Evolutionary conservation across 2,797 vertebrate species (phyloP).

Genomic region (Hirundo rustica): DNA sequence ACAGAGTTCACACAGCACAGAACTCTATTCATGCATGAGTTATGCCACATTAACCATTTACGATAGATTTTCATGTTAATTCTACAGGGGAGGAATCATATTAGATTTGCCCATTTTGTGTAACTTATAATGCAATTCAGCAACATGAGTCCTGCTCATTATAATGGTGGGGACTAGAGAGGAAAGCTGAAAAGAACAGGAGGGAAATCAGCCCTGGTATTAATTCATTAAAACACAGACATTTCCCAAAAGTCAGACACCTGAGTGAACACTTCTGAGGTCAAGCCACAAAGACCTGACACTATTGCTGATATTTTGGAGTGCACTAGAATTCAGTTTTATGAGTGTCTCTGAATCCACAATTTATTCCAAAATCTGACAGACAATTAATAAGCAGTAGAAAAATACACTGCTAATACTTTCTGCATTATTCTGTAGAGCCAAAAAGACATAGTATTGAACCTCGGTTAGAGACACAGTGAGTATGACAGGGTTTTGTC

Average conservation of each 20-base stretch:
- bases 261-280: background rate
- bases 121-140: conserved; percentile 44
- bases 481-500: background rate
- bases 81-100: conserved; percentile 46
- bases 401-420: background rate
- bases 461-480: background rate
- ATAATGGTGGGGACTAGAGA: background rate
- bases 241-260: conserved; percentile 23
- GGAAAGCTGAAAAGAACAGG: background rate
- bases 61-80: conserved; percentile 57
- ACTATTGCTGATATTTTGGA: background rate
- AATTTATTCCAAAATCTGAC: background rate
- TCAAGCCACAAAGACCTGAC: background rate
- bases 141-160: conserved; percentile 6
- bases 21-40: conserved; percentile 32
- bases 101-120: conserved; percentile 48
- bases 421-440: background rate
- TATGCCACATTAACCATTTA: conserved; percentile 63
- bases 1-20: conserved; percentile 27
- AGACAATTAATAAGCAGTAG: background rate
- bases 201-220: background rate
- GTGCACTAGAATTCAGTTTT: background rate
- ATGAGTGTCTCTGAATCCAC: background rate
- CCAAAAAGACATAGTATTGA: background rate
- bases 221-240: background rate